phyloP scores from a whole-genome alignment of 1,140 invertebrate genomes.

The Magallana angulata region DNA sequence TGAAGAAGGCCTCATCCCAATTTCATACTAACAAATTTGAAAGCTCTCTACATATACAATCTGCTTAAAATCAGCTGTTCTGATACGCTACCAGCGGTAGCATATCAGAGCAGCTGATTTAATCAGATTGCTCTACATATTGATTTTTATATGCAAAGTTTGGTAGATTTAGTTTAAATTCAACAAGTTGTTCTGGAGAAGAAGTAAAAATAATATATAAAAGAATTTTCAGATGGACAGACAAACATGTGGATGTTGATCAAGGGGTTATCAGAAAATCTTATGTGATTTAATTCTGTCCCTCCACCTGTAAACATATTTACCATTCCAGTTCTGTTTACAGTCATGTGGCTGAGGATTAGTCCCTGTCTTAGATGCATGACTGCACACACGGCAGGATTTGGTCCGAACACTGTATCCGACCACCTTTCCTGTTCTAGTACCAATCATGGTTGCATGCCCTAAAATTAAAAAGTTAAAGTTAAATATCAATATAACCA shows the following conservation, averaged over 20 bases:
- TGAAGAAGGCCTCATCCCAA: too few relatives aligned
- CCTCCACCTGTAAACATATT: not conserved
- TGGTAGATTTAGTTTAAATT: too few relatives aligned
- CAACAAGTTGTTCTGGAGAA: not conserved
- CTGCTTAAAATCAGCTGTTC: too few relatives aligned
- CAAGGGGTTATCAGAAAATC: not conserved
- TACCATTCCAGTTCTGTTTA: conserved; percentile 23
- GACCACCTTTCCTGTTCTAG: not conserved
- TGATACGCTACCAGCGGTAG: too few relatives aligned
- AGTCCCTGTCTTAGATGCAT: not conserved
- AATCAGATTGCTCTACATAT: too few relatives aligned
- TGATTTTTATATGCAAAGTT: too few relatives aligned
- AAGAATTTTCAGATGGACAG: not conserved
- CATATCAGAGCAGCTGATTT: too few relatives aligned
- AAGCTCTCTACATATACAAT: too few relatives aligned
- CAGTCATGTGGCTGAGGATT: conserved; percentile 1
- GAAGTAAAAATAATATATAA: not conserved
- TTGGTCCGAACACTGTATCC: not conserved
- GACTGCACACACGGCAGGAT: not conserved
- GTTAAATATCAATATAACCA: too few relatives aligned
- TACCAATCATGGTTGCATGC: conserved; percentile 36
- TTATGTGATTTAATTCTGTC: not conserved
- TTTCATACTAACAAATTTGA: too few relatives aligned
- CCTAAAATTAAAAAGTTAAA: not conserved
- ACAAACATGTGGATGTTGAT: not conserved